These are phyloP conservation scores for Rotaria sp. DNA, from an alignment of 2,888 invertebrate genomes.

Conservation along the genomic window DNA sequence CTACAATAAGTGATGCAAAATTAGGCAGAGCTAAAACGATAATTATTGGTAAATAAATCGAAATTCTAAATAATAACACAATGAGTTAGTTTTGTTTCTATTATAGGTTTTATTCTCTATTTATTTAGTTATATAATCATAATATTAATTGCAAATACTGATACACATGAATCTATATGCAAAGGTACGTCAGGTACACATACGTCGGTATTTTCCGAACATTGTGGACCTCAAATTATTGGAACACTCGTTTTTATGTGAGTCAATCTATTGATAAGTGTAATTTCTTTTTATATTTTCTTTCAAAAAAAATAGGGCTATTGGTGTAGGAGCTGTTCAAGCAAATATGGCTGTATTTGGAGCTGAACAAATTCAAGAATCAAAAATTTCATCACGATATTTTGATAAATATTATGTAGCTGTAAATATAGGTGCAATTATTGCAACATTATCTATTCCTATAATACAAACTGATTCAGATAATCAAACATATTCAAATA, in stretches of 20 bases:
- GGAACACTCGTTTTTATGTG: not conserved
- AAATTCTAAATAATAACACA: not conserved
- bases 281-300: not conserved
- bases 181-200: not conserved
- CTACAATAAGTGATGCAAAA: not conserved
- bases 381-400: not conserved
- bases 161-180: not conserved
- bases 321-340: slow-evolving; percentile 1
- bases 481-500: not conserved
- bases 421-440: not conserved
- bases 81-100: not conserved
- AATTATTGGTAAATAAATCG: not conserved
- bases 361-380: slow-evolving; percentile 6
- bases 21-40: not conserved
- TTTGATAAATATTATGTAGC: not conserved
- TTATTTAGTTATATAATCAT: not conserved
- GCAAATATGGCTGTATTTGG: slow-evolving; percentile 14
- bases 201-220: not conserved
- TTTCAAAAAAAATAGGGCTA: not conserved
- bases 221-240: not conserved
- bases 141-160: not conserved
- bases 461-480: not conserved
- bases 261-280: not conserved
- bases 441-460: not conserved
- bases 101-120: not conserved